Conservation (phyloP, 92 coral and sea anemone species). For the Palythoa grandiflora region DNA sequence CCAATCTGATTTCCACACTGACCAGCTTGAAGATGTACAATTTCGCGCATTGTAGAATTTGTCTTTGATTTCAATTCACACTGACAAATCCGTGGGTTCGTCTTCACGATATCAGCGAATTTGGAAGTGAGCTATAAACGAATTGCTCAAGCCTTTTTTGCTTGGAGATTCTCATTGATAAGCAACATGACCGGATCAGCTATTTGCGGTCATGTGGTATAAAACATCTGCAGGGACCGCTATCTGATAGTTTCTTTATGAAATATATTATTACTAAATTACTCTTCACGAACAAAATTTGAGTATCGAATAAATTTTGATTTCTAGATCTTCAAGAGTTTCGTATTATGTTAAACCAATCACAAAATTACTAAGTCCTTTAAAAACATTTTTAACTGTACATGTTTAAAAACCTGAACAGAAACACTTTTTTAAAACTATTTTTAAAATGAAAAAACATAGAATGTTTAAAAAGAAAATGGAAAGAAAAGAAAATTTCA, state of each 20-base stretch:
- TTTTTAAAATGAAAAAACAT: no score
- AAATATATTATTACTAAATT: no score
- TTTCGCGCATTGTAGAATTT: slow-evolving; percentile 82
- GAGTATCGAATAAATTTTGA: not conserved
- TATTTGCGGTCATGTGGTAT: not conserved
- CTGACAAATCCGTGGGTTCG: not conserved
- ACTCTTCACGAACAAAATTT: not conserved
- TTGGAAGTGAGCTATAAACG: not conserved
- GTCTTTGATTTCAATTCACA: not conserved
- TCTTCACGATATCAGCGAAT: not conserved
- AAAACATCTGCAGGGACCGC: slow-evolving; percentile 2
- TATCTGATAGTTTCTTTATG: not conserved
- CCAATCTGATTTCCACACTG: slow-evolving; percentile 98
- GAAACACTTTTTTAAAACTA: no score
- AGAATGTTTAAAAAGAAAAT: no score
- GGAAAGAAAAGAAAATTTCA: no score
- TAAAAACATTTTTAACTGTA: no score
- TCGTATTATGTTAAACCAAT: no score
- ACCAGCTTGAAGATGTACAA: slow-evolving; percentile 95
- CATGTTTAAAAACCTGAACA: no score
- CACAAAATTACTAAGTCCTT: no score
- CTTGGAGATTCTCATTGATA: slow-evolving; percentile 11
- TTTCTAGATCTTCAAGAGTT: no score
- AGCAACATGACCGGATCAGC: not conserved
- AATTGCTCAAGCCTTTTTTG: not conserved